phyloP scores from a whole-genome alignment of 2,797 vertebrate genomes.

The Gastrophryne carolinensis region DNA sequence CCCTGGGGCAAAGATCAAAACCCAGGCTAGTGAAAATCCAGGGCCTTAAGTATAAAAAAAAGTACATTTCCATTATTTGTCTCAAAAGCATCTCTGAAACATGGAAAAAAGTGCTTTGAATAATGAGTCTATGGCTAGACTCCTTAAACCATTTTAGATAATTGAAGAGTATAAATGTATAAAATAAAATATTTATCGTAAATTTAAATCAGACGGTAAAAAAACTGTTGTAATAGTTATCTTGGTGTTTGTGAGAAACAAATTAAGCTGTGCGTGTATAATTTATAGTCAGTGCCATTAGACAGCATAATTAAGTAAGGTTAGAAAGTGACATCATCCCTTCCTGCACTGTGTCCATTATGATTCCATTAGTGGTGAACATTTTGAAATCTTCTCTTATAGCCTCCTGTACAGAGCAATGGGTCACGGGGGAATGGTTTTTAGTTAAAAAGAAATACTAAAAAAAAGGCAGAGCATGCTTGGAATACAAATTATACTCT shows the following conservation, averaged over 20 bases:
- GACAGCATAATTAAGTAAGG: constrained; percentile 21
- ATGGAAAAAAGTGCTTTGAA: no score
- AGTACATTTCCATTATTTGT: no score
- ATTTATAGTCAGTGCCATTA: constrained; percentile 17
- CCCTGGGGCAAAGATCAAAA: no score
- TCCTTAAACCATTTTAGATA: no score
- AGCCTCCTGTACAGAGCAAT: constrained; percentile 9
- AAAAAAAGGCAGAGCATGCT: not conserved
- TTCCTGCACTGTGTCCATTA: constrained; percentile 17
- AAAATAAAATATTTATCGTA: no score
- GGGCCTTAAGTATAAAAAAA: no score
- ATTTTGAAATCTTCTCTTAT: constrained; percentile 21
- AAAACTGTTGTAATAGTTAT: not conserved
- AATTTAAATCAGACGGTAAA: no score
- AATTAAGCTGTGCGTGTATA: not conserved
- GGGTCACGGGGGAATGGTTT: constrained; percentile 41
- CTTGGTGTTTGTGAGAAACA: not conserved
- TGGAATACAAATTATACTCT: constrained; percentile 4
- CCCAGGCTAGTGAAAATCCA: no score
- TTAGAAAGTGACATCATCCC: constrained; percentile 16
- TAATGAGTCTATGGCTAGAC: no score
- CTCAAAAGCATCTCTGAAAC: no score
- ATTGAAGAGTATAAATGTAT: no score
- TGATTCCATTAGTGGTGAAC: constrained; percentile 35
- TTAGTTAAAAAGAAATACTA: constrained; percentile 11